A percentile compares a stretch with the other conserved stretches of the same genome.
phyloP scores from a whole-genome alignment of 2,113 vertebrate species.

The cattle (Bos taurus) region DNA sequence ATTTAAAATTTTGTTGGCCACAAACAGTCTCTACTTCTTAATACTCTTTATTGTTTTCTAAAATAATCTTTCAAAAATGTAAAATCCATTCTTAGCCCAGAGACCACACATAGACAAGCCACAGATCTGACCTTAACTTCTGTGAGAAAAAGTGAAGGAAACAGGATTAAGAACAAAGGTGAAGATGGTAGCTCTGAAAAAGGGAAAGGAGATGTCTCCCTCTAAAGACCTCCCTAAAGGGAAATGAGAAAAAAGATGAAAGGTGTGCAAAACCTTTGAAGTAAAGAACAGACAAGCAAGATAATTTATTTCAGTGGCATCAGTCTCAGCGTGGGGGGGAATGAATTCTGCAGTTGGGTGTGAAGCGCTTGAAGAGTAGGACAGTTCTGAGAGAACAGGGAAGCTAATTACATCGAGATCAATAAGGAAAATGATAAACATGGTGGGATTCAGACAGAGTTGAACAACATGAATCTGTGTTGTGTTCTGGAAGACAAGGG shows the following conservation, averaged over 20 bases:
- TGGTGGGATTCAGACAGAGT: background rate
- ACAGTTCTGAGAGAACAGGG: background rate
- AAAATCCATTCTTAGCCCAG: background rate
- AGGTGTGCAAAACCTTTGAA: background rate
- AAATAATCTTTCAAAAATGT: slow-evolving; percentile 11
- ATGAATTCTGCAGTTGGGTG: background rate
- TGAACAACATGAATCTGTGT: background rate
- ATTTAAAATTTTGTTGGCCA: background rate
- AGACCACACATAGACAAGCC: background rate
- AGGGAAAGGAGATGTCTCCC: background rate
- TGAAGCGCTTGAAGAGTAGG: background rate
- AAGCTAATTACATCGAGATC: background rate
- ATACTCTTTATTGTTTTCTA: background rate
- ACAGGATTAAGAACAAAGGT: background rate
- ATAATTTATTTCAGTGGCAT: background rate
- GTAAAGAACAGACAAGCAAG: background rate
- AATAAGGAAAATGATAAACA: background rate
- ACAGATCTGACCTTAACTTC: background rate
- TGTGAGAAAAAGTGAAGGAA: background rate
- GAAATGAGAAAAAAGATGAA: background rate
- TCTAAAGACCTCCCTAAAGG: background rate
- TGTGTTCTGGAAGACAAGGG: background rate
- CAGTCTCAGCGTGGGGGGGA: no score
- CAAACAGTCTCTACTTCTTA: background rate
- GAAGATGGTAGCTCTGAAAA: background rate